A percentile compares a stretch with the other conserved stretches of the same genome.
These are phyloP conservation scores for Acleris holmiana DNA, from an alignment of 2,888 invertebrate genomes.

Conservation along the genomic window DNA sequence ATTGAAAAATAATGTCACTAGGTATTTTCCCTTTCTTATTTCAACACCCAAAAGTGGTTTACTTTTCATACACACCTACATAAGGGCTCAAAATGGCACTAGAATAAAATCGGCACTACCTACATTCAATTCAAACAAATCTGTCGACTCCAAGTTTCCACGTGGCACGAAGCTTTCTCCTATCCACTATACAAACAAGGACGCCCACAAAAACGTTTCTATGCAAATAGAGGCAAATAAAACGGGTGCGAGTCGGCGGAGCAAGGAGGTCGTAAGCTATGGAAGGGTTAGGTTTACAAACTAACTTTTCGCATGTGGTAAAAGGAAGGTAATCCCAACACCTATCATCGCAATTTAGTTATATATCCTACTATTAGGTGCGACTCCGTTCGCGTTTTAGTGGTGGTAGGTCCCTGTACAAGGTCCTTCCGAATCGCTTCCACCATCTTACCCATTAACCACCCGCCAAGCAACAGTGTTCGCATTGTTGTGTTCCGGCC, in stretches of 20 bases:
- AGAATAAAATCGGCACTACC: slow-evolving; percentile 41
- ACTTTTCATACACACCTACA: slow-evolving; percentile 21
- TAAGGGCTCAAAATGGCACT: slow-evolving; percentile 45
- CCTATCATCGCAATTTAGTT: too few relatives aligned
- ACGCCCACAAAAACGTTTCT: slow-evolving; percentile 83
- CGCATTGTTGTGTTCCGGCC: too few relatives aligned
- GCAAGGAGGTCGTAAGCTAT: slow-evolving; percentile 49
- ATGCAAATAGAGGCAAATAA: slow-evolving; percentile 84
- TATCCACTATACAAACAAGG: slow-evolving; percentile 81
- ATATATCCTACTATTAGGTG: too few relatives aligned
- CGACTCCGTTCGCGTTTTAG: too few relatives aligned
- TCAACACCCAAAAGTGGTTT: background rate
- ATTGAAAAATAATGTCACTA: too few relatives aligned
- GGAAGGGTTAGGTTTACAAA: slow-evolving; percentile 39
- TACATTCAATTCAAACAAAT: slow-evolving; percentile 73
- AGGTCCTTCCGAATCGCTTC: too few relatives aligned
- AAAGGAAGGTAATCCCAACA: too few relatives aligned
- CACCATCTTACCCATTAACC: too few relatives aligned
- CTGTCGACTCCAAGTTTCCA: slow-evolving; percentile 62
- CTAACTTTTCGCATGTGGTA: too few relatives aligned
- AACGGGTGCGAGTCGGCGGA: slow-evolving; percentile 69
- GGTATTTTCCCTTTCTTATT: background rate
- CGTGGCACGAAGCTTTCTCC: slow-evolving; percentile 70
- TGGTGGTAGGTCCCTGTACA: too few relatives aligned
- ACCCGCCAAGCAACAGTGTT: too few relatives aligned